phyloP scores from a whole-genome alignment of 2,797 vertebrate species.

The Schizothorax lantsangensis region DNA sequence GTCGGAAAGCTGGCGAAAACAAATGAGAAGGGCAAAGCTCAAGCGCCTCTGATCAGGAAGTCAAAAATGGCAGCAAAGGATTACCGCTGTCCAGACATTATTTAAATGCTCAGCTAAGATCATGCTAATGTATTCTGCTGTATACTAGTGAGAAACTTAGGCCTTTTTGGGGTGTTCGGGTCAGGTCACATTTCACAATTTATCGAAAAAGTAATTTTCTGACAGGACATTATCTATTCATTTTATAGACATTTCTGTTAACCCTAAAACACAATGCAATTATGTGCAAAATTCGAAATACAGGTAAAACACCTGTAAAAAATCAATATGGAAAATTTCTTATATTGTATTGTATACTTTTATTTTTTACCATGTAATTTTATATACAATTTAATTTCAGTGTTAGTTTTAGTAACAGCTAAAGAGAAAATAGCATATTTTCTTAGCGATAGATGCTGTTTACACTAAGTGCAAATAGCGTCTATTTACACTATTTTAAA shows the following conservation, averaged over 20 bases:
- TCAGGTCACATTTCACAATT: neutral
- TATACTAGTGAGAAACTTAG: neutral
- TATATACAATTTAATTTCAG: no score
- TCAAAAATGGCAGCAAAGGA: slow-evolving; percentile 26
- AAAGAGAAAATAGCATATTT: no score
- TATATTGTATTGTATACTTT: no score
- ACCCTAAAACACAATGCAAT: neutral
- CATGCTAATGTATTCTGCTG: slow-evolving; percentile 22
- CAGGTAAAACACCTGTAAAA: neutral
- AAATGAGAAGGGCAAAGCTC: slow-evolving; percentile 56
- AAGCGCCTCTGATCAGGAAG: slow-evolving; percentile 38
- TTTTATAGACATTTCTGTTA: neutral
- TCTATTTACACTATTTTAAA: no score
- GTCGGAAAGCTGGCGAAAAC: slow-evolving; percentile 47
- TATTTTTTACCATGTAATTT: no score
- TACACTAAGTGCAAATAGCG: no score
- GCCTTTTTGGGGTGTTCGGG: neutral
- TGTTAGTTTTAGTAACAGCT: no score
- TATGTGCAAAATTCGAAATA: neutral
- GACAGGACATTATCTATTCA: neutral
- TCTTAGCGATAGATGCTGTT: no score
- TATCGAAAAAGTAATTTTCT: neutral
- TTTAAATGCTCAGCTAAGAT: slow-evolving; percentile 16
- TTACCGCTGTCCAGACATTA: neutral
- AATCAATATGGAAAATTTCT: no score